A percentile compares a stretch with the other conserved stretches of the same genome.
These are phyloP conservation scores for Varanus salvator DNA, from an alignment of 2,113 vertebrate species.

Conservation along the genomic window DNA sequence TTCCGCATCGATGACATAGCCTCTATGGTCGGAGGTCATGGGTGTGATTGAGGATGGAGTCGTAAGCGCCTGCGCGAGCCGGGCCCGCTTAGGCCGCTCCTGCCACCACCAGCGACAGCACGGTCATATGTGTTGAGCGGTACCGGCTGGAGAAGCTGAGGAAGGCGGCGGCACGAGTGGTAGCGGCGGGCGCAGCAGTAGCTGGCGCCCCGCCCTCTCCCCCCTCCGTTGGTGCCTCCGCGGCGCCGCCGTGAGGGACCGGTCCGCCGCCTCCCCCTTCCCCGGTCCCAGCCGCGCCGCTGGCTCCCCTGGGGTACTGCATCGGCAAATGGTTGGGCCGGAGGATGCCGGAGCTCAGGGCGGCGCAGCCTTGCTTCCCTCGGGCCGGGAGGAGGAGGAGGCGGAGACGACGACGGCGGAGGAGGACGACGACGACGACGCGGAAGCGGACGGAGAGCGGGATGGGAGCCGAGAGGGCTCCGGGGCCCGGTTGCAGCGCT, in stretches of 20 bases:
- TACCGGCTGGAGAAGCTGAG: background rate
- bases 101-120: background rate
- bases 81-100: conserved; percentile 41
- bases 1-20: background rate
- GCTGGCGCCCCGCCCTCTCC: conserved; percentile 30
- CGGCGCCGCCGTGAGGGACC: conserved; percentile 43
- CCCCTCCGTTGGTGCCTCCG: conserved; percentile 25
- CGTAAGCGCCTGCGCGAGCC: conserved; percentile 61
- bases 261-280: conserved; percentile 23
- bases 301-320: conserved; percentile 45
- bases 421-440: conserved; percentile 15
- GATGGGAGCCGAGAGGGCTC: conserved; percentile 51
- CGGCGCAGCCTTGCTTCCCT: conserved; percentile 57
- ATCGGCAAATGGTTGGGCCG: conserved; percentile 71
- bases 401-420: conserved; percentile 1
- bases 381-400: conserved; percentile 56
- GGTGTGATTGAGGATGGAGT: background rate
- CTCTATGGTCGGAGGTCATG: conserved; percentile 40
- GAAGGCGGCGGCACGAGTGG: background rate
- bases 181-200: background rate
- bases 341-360: conserved; percentile 68
- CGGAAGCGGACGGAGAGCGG: conserved; percentile 46
- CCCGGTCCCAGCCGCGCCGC: conserved; percentile 38
- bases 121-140: conserved; percentile 25
- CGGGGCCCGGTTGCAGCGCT: conserved; percentile 30